A percentile compares a stretch with the other conserved stretches of the same genome.
Conservation (phyloP, 2,113 vertebrate genomes). For the Cranoglanis bouderius region DNA sequence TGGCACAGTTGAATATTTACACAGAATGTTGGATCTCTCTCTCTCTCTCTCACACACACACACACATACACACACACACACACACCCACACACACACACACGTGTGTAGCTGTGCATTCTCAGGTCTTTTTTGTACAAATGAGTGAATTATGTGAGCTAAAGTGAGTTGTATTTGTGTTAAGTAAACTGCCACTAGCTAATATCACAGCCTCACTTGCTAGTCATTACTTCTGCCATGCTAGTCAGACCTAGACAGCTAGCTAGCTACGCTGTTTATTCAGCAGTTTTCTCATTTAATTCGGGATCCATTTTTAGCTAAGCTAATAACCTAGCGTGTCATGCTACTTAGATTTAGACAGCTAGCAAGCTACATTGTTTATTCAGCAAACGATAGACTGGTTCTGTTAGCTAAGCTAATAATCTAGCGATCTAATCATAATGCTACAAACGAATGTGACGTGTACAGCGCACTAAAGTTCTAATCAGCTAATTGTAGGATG, state of each 20-base stretch:
- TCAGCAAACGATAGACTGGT: too few species aligned
- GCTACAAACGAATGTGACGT: background rate
- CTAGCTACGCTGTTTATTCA: background rate
- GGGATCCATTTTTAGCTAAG: background rate
- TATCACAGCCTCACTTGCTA: background rate
- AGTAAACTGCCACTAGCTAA: background rate
- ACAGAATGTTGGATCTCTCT: background rate
- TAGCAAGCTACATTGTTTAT: too few species aligned
- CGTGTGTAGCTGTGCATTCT: background rate
- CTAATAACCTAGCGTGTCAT: background rate
- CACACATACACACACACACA: background rate
- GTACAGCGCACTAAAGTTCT: background rate
- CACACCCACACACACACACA: conserved; percentile 5
- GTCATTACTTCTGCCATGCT: background rate
- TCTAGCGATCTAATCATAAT: too few species aligned
- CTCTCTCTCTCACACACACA: conserved; percentile 6
- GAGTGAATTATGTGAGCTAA: background rate
- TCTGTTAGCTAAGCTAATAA: too few species aligned
- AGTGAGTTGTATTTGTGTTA: background rate
- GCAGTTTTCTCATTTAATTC: background rate
- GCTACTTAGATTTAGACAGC: background rate
- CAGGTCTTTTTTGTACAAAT: background rate
- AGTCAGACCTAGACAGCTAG: background rate
- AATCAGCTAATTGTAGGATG: background rate
- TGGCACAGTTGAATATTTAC: conserved; percentile 15